Evolutionary conservation across 2,888 invertebrate species (phyloP), one percentile per base, ranked within the genome.

Genomic region (Lepeophtheirus nordmannii): DNA sequence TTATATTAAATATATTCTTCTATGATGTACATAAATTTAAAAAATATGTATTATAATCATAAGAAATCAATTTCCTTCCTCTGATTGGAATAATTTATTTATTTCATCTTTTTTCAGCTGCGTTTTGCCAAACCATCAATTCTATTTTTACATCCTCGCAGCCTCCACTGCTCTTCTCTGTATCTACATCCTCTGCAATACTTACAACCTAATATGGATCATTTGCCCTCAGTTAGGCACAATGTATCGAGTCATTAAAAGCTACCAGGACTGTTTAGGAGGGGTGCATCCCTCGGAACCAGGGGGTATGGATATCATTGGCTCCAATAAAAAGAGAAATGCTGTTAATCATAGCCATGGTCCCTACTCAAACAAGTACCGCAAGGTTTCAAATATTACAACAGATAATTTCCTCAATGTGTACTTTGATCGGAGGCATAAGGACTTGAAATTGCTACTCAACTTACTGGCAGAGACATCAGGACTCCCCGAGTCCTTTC

Each of bases 121-220:
- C 37, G 60, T 59, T 23, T 59, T 59, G 60, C 60, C 60, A 10
- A 59, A 59, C 37, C 60, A 59, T 38, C 60, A 62, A 40, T 62
- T 62, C 41, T 62, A 62, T 41, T 62, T 62, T 39, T 62, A 62
- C 62, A 62, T 62, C 23, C 40, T 62, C 40, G 62, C 62, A 17
- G 62, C 40, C 7, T 40, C 40, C 11, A 40, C 62, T 10, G 40
- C 40, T 11, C 40, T 62, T n/a, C 62, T 62, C 10, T 62, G 62
- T 9, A 41, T 62, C 1, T 62, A 62, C 40, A 62, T 62, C n/a
- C 40, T 62, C 1, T 62, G 62, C 62, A 62, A 62, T 23, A 17
- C 40, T n/a, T 62, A 62, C 62, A 62, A 62, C 41, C 17, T 62
- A 20, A 41, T 62, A 17, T 62, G 62, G 62, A 62, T 62, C 23